Evolutionary conservation across 1,140 invertebrate species (phyloP), one percentile per base, ranked within the genome.

Genomic region (Drosophila jambulina): DNA sequence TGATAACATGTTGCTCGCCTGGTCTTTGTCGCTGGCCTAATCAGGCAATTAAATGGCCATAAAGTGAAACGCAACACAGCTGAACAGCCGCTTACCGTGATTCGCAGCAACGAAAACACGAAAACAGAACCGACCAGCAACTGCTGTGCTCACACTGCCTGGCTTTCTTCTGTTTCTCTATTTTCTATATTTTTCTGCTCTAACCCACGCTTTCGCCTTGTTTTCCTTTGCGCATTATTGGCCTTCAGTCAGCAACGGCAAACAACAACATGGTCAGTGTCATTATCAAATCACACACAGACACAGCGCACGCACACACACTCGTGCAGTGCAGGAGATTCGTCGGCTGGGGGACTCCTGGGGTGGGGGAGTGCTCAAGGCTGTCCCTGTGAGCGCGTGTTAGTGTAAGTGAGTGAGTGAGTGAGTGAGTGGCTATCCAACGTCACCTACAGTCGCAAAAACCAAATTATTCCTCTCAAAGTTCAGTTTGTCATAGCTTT

Each of bases 271-370:
- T 72, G 62, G 60, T 75, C 76, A 82, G 80, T 83, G 81, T 83
- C 81, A 83, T 83, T 83, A 83, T 83, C 81, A 83, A 83, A 76
- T 74, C 71, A 78, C 59, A 45, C 75, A 78, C 65, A 78, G 65
- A 53, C 32, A 67, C 43, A 62, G 51, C 57, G 46, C 45, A 68
- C 29, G 23, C 56, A 25, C 32, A 58, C 40, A 59, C 32, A 75
- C 51, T 36, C 34, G 43, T 42, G 40, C 51, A 63, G 43, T 62
- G 42, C 75, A 69, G 68, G 54, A 54, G 48, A 23, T 8, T 36
- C 32, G 45, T 40, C 21, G 68, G 42, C 15, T 3, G 29, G 38
- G 38, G 53, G 12, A 19, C 15, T 36, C 19, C 32, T 23, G 51
- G 10, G 51, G 32, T 36, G 36, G 27, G 36, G 36, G 21, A 49